Base-by-base conservation (phyloP, 2,888 invertebrate genomes). In the Ennomos fuscantarius region DNA sequence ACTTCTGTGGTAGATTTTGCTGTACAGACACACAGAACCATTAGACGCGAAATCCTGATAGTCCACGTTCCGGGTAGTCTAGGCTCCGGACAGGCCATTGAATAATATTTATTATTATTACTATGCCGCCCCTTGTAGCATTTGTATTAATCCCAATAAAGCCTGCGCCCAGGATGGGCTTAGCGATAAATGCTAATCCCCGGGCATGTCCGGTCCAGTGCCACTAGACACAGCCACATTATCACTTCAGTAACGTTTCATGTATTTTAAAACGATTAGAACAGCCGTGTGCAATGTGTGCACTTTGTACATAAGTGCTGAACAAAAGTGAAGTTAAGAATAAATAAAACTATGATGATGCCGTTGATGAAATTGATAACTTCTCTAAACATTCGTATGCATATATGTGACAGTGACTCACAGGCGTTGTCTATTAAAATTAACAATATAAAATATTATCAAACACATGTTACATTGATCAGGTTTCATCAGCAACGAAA, bases 111-210 rank as follows among this genome's bases (percentile, higher is more conserved):
- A 65, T 72, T 70, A 64, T 66, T 71, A 68, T 65, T 46, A 64
- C 72, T 70, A 64, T 66, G 70, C 68, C 66, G 53, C 43, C 61
- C 64, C 58, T 52, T 39, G 44, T 53, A 65, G 62, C 60, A 61
- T 61, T 65, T 58, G 62, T 66, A 66, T 72, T 79, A 78, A 79
- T 78, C 72, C 63, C 56, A 69, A 62, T 74, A 76, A 78, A 69
- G 71, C 72, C 68, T 66, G 57, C 70, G 65, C 70, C 66, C 68
- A 69, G 70, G 67, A 65, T 64, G 69, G 70, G 67, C 68, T 74
- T 70, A 66, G 66, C 69, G 63, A 75, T 79, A 74, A 79, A 82
- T 79, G 75, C 74, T 78, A 81, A 84, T 6, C 62, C 63, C 42
- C 42, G 62, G 48, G 50, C 43, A 63, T 69, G 63, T 57, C 67